Base-by-base conservation (phyloP, 2,888 invertebrate species). In the Adela reaumurella region DNA sequence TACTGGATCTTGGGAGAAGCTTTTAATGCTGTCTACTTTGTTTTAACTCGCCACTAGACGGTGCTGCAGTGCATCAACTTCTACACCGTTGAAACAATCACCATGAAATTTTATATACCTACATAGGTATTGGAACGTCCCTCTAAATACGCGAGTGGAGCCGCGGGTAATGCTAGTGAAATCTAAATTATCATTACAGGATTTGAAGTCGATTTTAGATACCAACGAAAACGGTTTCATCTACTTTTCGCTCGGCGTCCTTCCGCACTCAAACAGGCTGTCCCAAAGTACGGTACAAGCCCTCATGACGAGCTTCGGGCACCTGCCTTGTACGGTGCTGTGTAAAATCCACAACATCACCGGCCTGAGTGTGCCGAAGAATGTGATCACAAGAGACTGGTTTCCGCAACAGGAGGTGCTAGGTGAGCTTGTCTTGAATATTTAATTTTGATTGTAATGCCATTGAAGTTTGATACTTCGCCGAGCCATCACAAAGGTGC, bases 391-490 rank as follows among this genome's bases (percentile, higher is more conserved):
- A 1, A 60, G 62, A 17, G 59, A 63, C 16, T 84, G 83, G 83
- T 70, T 82, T 49, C 82, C 83, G 1, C 84, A 84, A 53, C 77
- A 82, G 56, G 76, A 81, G 59, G 52, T 83, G 51, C 63, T 84
- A 50, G 81, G 83, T 82, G 59, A 55, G 42, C n/a, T n/a, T 24
- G 16, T 46, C n/a, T n/a, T n/a, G n/a, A n/a, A n/a, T n/a, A n/a
- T n/a, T n/a, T n/a, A n/a, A n/a, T n/a, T n/a, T n/a, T n/a, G n/a
- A n/a, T n/a, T n/a, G n/a, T n/a, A n/a, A n/a, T n/a, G n/a, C n/a
- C n/a, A n/a, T n/a, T n/a, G n/a, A n/a, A n/a, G n/a, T n/a, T n/a
- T n/a, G n/a, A n/a, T n/a, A n/a, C n/a, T n/a, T n/a, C n/a, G n/a
- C n/a, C n/a, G n/a, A n/a, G n/a, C n/a, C n/a, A n/a, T n/a, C n/a